Conservation (phyloP, 1,140 invertebrate species). For the Caenorhabditis inopinata region DNA sequence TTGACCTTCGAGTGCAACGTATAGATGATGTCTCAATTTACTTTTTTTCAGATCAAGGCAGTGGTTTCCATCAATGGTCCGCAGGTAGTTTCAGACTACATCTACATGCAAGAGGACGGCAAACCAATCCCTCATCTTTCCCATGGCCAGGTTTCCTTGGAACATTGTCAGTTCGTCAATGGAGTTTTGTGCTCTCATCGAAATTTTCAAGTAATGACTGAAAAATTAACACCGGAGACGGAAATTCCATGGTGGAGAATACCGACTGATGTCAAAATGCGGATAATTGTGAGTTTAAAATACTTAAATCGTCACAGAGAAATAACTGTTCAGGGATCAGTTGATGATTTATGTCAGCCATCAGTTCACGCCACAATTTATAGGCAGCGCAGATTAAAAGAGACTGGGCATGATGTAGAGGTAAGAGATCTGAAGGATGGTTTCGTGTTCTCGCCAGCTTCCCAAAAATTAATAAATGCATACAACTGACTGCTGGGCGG, state of each 20-base stretch:
- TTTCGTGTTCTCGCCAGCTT: no score
- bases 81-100: neutral
- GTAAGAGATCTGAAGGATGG: no score
- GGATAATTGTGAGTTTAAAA: neutral
- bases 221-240: neutral
- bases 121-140: conserved; percentile 7
- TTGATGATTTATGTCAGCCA: neutral
- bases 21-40: no score
- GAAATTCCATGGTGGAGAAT: conserved; percentile 17
- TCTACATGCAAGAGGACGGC: conserved; percentile 34
- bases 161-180: conserved; percentile 51
- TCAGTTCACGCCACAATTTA: neutral
- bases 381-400: neutral
- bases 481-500: no score
- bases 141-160: conserved; percentile 8
- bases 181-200: neutral
- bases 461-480: no score
- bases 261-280: neutral
- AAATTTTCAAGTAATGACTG: neutral
- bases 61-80: conserved; percentile 43
- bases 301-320: neutral
- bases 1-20: no score
- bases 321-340: neutral
- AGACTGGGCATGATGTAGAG: conserved; percentile 4
- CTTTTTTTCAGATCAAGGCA: conserved; percentile 38